Evolutionary conservation across 2,888 invertebrate species (phyloP), one percentile per base, ranked within the genome.

Genomic region (Eurois occulta): DNA sequence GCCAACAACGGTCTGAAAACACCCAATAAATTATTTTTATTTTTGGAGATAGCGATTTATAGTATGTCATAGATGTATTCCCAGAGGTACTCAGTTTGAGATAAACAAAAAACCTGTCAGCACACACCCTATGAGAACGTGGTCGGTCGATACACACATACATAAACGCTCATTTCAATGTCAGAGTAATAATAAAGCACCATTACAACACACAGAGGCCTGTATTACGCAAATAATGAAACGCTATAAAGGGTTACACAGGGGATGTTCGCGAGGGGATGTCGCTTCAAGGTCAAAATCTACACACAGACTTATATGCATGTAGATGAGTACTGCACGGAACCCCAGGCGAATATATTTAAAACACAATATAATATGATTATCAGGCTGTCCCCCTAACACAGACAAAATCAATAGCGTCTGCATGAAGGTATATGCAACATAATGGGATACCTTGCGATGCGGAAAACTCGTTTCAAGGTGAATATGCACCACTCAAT

Each of bases 371-470:
- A 95, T 96, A 95, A 96, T 95, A 94, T 95, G 94, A 95, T 96
- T 96, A 96, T 94, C 94, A 94, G 89, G 86, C 93, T 95, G 96
- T 95, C 95, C 96, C 96, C 96, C 95, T 96, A 95, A 95, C 95
- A 96, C 96, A 96, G 96, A 96, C 96, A 96, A 96, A 96, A 96
- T 96, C 96, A 93, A 96, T 96, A 96, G 93, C 92, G 96, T 95
- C 96, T 96, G 95, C 94, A 91, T 91, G 87, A 81, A 86, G 83
- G 95, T 95, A 95, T 91, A 95, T 91, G 94, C 92, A 92, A 94
- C 95, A 94, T 91, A 86, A 81, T 70, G 86, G 88, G 93, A 94
- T 93, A 89, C 83, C 52, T 71, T 76, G 88, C 89, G 87, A 76
- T 91, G 91, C 90, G 90, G 92, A 90, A 89, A 84, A 84, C 80